Base-by-base conservation (phyloP, 2,113 vertebrate species). In the Halcyon malimbica region DNA sequence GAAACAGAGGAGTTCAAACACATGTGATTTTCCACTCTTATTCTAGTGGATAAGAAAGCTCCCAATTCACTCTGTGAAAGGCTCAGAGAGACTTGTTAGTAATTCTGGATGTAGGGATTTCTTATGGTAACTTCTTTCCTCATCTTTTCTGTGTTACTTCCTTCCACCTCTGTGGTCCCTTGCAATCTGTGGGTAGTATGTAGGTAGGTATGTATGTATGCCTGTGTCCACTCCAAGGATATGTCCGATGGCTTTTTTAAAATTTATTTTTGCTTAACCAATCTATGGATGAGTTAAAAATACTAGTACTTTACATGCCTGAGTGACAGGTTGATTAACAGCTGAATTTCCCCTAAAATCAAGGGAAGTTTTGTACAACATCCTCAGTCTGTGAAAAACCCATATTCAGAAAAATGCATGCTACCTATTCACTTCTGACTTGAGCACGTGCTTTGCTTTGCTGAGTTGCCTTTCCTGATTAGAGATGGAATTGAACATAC, bases 391-490 rank as follows among this genome's bases (percentile, higher is more conserved):
- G 19, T 63, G 65, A 65, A 89, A 87, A 78, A 25, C 17, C 2
- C 5, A 2, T 35, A 20, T 65, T 89, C 33, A 62, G 57, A 78
- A 90, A 63, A 53, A 71, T 51, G n/a, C 19, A 9, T 0, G 0
- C 44, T 44, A 20, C 44, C 13, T 87, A 39, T 79, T 90, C 39
- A 16, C 65, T 93, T 91, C n/a, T 76, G 74, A 87, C 73, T 93
- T 75, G 65, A 81, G 80, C 31, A 76, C 17, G 17, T 44, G 50
- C 56, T 89, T 89, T 83, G 42, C 59, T 93, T 93, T 93, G 69
- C 87, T 96, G 83, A 93, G 69, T 57, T 93, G 63, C 46, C 83
- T 83, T 92, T 83, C 59, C 46, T 92, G 83, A 89, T 89, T 56
- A 69, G 57, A 82, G 53, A 46, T 11, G 41, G 57, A 84, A 78